Conservation (phyloP, 2,113 vertebrate species). For the Hemibagrus wyckioides region DNA sequence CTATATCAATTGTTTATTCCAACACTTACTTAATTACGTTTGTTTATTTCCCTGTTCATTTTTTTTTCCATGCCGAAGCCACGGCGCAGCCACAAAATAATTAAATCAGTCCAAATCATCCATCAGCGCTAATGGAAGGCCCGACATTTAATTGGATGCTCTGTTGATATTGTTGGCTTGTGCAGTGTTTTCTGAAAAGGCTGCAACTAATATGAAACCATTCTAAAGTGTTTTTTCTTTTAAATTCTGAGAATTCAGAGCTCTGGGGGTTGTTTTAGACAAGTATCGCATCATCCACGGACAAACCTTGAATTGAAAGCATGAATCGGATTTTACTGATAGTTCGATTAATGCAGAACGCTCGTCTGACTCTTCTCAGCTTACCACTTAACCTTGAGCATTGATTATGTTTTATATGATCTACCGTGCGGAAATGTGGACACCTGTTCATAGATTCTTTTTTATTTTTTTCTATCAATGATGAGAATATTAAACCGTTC, state of each 20-base stretch:
- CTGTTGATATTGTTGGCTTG: background rate
- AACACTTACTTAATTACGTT: background rate
- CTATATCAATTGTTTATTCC: background rate
- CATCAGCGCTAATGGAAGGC: background rate
- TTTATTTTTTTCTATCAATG: background rate
- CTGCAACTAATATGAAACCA: background rate
- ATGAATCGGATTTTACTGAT: background rate
- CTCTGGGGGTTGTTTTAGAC: too few relatives aligned
- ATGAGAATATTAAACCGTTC: background rate
- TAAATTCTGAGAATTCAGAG: too few relatives aligned
- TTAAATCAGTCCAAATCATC: background rate
- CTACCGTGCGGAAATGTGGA: too few relatives aligned
- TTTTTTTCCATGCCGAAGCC: background rate
- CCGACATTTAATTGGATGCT: background rate
- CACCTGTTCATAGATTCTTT: background rate
- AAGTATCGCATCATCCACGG: background rate
- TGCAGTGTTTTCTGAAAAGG: background rate
- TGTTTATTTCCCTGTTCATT: background rate
- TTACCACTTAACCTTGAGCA: too few relatives aligned
- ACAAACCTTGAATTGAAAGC: background rate
- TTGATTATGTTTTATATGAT: too few relatives aligned
- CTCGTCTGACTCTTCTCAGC: background rate
- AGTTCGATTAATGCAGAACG: background rate
- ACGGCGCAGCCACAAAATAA: background rate
- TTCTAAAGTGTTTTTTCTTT: background rate